phyloP scores from a whole-genome alignment of 2,888 invertebrate species.

The Slavum lentiscoides region DNA sequence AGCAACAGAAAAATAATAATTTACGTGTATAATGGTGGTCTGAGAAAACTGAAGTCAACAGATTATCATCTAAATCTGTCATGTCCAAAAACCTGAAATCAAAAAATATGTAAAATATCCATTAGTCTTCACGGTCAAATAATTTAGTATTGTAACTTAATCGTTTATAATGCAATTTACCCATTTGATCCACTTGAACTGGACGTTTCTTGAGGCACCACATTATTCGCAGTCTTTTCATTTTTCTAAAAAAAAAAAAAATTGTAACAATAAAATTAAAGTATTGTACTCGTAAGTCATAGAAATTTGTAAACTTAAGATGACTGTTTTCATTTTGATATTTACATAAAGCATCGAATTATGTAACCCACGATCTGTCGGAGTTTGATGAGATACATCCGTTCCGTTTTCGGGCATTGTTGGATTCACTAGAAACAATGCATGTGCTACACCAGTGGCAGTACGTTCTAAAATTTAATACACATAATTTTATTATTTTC shows the following conservation, averaged over 20 bases:
- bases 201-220: background rate
- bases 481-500: background rate
- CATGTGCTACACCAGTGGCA: background rate
- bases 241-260: constrained; percentile 6
- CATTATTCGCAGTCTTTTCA: background rate
- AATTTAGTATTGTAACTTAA: background rate
- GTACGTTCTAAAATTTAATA: constrained; percentile 11
- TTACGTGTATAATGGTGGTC: background rate
- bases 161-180: background rate
- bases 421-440: background rate
- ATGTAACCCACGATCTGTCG: constrained; percentile 2
- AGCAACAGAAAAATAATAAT: background rate
- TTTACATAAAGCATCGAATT: constrained; percentile 2
- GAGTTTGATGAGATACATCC: background rate
- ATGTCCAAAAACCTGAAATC: constrained; percentile 11
- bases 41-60: background rate
- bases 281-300: background rate
- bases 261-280: background rate
- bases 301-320: background rate
- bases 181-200: constrained; percentile 5
- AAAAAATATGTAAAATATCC: background rate
- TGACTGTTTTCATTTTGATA: background rate
- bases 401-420: constrained; percentile 2
- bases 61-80: background rate
- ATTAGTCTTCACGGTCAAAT: background rate